These are phyloP conservation scores for Dromius quadrimaculatus DNA, from an alignment of 2,888 invertebrate genomes.

Conservation along the genomic window DNA sequence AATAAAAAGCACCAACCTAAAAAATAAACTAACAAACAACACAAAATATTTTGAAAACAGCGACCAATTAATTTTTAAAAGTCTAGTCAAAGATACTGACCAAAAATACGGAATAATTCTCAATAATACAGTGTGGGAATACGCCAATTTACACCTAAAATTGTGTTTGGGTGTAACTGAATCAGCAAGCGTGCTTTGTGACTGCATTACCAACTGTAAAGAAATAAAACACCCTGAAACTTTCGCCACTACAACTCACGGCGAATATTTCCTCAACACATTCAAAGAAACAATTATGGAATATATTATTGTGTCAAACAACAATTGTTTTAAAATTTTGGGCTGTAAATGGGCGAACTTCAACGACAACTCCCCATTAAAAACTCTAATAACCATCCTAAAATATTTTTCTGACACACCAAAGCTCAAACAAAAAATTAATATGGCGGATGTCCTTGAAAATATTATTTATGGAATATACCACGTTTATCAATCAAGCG, in stretches of 20 bases:
- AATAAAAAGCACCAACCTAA: constrained; percentile 54
- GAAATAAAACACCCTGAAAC: constrained; percentile 57
- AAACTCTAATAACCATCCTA: constrained; percentile 53
- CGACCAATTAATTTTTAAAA: constrained; percentile 31
- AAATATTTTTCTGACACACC: constrained; percentile 52
- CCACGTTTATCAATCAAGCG: constrained; percentile 6
- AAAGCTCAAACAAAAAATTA: constrained; percentile 52
- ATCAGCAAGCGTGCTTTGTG: constrained; percentile 55
- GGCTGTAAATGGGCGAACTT: constrained; percentile 21
- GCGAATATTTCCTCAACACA: constrained; percentile 59
- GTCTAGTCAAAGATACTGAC: constrained; percentile 47
- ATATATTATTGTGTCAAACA: constrained; percentile 58
- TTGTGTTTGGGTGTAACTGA: constrained; percentile 57
- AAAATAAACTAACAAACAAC: constrained; percentile 8
- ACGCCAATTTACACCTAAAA: constrained; percentile 55
- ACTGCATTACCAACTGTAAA: constrained; percentile 56
- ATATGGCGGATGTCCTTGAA: constrained; percentile 55
- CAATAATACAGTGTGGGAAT: constrained; percentile 53
- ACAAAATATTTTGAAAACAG: constrained; percentile 3
- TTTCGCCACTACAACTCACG: constrained; percentile 57
- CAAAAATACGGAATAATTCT: constrained; percentile 46
- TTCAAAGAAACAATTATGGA: constrained; percentile 59
- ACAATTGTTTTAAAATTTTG: constrained; percentile 55
- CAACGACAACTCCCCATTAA: neutral
- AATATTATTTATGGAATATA: constrained; percentile 53